Conservation (phyloP, 2,113 vertebrate genomes). For the Hypocryptadius cinnamomeus region DNA sequence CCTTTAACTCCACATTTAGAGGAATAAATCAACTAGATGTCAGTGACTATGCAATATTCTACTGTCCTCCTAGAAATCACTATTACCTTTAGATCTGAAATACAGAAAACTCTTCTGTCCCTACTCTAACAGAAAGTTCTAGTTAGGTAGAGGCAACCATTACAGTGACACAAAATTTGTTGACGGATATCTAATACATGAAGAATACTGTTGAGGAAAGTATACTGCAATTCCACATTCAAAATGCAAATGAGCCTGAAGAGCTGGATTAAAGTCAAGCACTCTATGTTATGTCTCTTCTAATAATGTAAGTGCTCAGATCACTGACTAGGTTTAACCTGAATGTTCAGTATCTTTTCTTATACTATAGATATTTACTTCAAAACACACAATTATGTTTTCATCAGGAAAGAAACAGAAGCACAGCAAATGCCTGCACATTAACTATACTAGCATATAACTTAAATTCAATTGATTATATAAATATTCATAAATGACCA, state of each 20-base stretch:
- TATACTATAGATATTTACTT: neutral
- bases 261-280: neutral
- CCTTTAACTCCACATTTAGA: neutral
- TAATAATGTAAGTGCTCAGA: neutral
- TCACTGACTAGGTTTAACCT: neutral
- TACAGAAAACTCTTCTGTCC: neutral
- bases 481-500: neutral
- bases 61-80: neutral
- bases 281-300: neutral
- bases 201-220: neutral
- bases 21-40: neutral
- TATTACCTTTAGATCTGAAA: neutral
- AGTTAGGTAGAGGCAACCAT: neutral
- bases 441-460: neutral
- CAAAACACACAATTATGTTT: neutral
- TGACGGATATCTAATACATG: neutral
- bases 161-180: neutral
- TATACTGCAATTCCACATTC: neutral
- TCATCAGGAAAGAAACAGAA: neutral
- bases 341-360: neutral
- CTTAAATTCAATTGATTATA: neutral
- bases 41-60: neutral
- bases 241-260: neutral
- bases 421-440: neutral
- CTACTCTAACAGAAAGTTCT: neutral